Base-by-base conservation (phyloP, 2,113 vertebrate species). In the human region DNA sequence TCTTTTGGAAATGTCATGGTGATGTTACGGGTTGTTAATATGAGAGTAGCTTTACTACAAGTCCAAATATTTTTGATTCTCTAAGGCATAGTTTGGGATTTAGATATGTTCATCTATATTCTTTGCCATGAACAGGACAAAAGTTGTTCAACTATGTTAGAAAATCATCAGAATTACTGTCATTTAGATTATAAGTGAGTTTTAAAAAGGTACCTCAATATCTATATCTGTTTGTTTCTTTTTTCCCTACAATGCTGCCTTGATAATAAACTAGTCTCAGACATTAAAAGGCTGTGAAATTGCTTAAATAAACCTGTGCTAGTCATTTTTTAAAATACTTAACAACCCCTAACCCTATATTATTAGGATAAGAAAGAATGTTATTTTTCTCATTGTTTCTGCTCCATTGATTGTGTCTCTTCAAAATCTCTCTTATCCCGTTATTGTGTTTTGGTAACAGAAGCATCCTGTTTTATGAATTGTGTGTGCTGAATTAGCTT, bases 391-490 rank as follows among this genome's bases (percentile, higher is more conserved):
- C 43, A 84, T 97, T 96, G 93, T 97, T 96, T 96, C 61, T 96
- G 95, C 95, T 75, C 72, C 84, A 90, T 96, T 97, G 76, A 96
- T 84, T 90, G 90, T 94, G 83, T 95, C 95, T 96, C 80, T 84
- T 88, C 84, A 86, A 40, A 79, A 50, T 84, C 43, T 57, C 83
- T 89, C 40, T 97, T 96, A 81, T 61, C 86, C 64, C 32, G 1
- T 94, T 89, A 93, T 90, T 97, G 95, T 96, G n/a, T 86, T 92
- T 97, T 97, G 66, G 79, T 76, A 96, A 76, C 79, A 97, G 93
- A 97, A 94, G 82, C 83, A 82, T 89, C 93, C 97, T 97, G 89
- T 95, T 91, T 93, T 94, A 93, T 92, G 94, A 97, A 95, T 89
- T 92, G 92, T 92, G 48, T 59, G 83, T 83, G 40, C 57, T 88